phyloP scores from a whole-genome alignment of 2,888 invertebrate genomes.

The Dicyrtoma fusca region DNA sequence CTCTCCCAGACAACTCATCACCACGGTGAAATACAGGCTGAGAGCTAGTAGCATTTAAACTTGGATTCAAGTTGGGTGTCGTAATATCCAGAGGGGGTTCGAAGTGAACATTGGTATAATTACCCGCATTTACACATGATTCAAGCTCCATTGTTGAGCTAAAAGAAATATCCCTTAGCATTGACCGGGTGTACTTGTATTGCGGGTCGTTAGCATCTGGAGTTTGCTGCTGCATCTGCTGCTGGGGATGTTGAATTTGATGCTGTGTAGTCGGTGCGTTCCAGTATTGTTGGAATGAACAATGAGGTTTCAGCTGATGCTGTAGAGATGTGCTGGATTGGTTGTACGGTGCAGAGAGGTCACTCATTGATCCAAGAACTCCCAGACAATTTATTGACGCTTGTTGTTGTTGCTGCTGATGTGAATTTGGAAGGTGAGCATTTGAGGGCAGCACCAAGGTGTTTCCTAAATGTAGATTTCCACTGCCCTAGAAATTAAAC shows the following conservation, averaged over 20 bases:
- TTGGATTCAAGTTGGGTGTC: constrained; percentile 13
- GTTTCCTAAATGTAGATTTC: no score
- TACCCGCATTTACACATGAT: constrained; percentile 69
- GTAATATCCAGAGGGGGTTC: constrained; percentile 59
- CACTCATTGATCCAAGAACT: constrained; percentile 17
- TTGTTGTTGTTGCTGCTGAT: constrained; percentile 26
- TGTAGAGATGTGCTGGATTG: constrained; percentile 25
- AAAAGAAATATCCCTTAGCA: constrained; percentile 63
- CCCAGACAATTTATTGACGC: constrained; percentile 25
- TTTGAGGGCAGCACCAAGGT: not conserved
- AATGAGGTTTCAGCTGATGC: constrained; percentile 50
- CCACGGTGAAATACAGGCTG: constrained; percentile 26
- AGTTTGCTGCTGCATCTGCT: constrained; percentile 42
- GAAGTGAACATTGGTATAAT: constrained; percentile 72
- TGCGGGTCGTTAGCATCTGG: constrained; percentile 30
- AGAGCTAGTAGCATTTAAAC: constrained; percentile 10
- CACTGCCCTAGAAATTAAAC: not conserved
- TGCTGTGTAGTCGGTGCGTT: constrained; percentile 29
- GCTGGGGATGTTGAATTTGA: constrained; percentile 38
- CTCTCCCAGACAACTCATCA: constrained; percentile 62
- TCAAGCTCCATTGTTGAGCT: constrained; percentile 66
- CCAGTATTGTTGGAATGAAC: constrained; percentile 50
- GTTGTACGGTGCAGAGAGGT: constrained; percentile 24
- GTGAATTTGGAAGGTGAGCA: constrained; percentile 23
- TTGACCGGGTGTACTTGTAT: constrained; percentile 57